phyloP scores from a whole-genome alignment of 2,888 invertebrate genomes.

The Acanthosepion pharaonis region DNA sequence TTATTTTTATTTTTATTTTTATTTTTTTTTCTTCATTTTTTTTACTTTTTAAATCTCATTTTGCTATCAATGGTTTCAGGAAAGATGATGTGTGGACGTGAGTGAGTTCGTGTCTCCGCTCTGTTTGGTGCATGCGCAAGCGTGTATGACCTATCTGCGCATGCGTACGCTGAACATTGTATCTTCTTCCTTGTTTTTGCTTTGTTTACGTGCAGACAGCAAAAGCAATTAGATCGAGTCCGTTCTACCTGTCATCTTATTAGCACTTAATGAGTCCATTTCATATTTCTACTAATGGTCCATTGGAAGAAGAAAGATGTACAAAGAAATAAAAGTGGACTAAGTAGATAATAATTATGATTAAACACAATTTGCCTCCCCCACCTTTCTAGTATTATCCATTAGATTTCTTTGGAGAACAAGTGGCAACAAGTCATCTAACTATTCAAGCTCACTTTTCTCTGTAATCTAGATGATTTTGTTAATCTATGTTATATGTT shows the following conservation, averaged over 20 bases:
- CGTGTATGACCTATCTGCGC: not conserved
- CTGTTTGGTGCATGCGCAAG: not conserved
- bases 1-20: not conserved
- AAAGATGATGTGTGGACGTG: not conserved
- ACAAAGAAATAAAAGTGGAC: not conserved
- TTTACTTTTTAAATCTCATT: too few relatives aligned
- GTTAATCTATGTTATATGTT: too few relatives aligned
- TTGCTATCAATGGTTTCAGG: not conserved
- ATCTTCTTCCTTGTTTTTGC: too few relatives aligned
- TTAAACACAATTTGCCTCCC: not conserved
- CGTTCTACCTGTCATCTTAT: not conserved
- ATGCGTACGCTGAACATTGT: not conserved
- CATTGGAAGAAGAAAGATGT: not conserved
- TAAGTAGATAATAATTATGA: not conserved
- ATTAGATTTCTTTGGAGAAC: too few relatives aligned
- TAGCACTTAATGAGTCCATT: not conserved
- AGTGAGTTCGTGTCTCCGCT: not conserved
- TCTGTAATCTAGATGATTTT: too few relatives aligned
- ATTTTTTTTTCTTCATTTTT: too few relatives aligned
- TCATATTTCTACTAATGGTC: not conserved
- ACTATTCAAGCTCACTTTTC: too few relatives aligned
- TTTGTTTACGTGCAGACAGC: conserved; percentile 6
- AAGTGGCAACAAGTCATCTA: too few relatives aligned
- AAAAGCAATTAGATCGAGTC: not conserved
- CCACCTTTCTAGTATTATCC: not conserved